Percentiles rank a stretch among this genome's conserved stretches.
Conservation (phyloP, 2,797 vertebrate genomes). For the Coracias cyanogaster region DNA sequence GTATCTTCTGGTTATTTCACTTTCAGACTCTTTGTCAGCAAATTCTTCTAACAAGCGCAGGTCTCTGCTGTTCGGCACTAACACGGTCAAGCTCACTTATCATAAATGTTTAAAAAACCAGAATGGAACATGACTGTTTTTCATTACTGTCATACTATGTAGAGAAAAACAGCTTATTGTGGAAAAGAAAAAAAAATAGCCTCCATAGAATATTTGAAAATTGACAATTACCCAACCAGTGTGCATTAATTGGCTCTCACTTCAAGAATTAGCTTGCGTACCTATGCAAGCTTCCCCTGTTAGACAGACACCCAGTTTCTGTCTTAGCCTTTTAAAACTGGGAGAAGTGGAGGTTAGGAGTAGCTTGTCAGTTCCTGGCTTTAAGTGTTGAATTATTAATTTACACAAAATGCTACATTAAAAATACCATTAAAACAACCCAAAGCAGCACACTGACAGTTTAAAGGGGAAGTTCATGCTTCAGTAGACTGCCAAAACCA, state of each 20-base stretch:
- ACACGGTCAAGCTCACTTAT: constrained; percentile 58
- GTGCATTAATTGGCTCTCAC: constrained; percentile 74
- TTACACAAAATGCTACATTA: constrained; percentile 35
- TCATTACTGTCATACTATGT: constrained; percentile 76
- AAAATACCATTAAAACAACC: constrained; percentile 38
- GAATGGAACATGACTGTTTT: constrained; percentile 69
- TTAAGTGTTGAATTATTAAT: constrained; percentile 43
- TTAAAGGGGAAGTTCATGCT: constrained; percentile 23
- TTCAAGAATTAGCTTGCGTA: too few species aligned
- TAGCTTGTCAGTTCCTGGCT: background rate
- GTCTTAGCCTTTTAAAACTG: constrained; percentile 29
- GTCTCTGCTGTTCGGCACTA: constrained; percentile 42
- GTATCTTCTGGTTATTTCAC: constrained; percentile 10
- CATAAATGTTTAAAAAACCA: constrained; percentile 67
- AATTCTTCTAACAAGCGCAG: constrained; percentile 57
- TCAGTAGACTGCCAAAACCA: constrained; percentile 23
- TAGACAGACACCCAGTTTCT: constrained; percentile 3
- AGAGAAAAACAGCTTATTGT: constrained; percentile 72
- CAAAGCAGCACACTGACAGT: constrained; percentile 1
- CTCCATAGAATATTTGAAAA: constrained; percentile 60
- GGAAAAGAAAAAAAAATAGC: constrained; percentile 52
- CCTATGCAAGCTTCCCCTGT: constrained; percentile 22
- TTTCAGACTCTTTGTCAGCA: constrained; percentile 30
- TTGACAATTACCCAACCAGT: constrained; percentile 77
- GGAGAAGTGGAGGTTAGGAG: background rate